phyloP scores from a whole-genome alignment of 2,888 invertebrate species.

The Epinotia demarniana region DNA sequence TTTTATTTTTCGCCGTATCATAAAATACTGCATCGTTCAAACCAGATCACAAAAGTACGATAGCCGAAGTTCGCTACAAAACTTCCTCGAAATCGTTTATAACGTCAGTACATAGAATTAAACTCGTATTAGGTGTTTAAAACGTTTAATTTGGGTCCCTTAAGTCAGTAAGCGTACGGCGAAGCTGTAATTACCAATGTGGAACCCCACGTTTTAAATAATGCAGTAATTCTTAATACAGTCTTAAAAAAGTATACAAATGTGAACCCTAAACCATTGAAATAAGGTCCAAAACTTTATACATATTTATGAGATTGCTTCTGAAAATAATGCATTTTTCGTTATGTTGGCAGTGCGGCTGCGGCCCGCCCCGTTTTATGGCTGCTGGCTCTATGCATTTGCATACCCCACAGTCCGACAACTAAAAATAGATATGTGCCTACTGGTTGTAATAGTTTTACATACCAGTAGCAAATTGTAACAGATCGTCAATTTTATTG shows the following conservation, averaged over 20 bases:
- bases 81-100: conserved; percentile 14
- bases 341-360: background rate
- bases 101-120: conserved; percentile 5
- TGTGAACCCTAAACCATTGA: background rate
- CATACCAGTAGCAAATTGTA: background rate
- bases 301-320: background rate
- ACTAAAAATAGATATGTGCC: conserved; percentile 17
- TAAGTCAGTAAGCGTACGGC: conserved; percentile 11
- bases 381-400: conserved; percentile 27
- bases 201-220: conserved; percentile 6
- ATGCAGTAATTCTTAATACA: background rate
- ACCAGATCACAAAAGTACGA: conserved; percentile 8
- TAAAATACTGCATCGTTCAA: background rate
- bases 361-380: conserved; percentile 22
- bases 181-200: conserved; percentile 16
- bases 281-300: background rate
- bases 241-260: background rate
- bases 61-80: background rate
- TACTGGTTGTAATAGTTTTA: conserved; percentile 2
- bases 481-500: background rate
- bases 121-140: conserved; percentile 10
- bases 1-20: background rate
- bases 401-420: conserved; percentile 6
- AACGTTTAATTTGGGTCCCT: conserved; percentile 14
- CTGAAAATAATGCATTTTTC: background rate